Percentiles rank a stretch among this genome's conserved stretches.
Conservation (phyloP, 2,797 vertebrate species). For the Premnoplex brunnescens region DNA sequence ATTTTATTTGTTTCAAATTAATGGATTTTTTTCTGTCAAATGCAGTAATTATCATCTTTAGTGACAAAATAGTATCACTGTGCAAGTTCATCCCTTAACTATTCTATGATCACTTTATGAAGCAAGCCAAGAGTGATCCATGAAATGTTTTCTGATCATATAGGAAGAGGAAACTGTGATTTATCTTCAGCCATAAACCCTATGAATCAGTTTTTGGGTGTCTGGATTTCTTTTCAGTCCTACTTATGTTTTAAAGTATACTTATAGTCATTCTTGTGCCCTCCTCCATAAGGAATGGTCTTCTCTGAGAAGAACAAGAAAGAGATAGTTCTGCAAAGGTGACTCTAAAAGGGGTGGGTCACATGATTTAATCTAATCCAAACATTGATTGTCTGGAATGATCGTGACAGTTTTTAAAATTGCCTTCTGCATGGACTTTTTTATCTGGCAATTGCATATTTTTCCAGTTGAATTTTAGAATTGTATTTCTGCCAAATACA, state of each 20-base stretch:
- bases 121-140: not conserved
- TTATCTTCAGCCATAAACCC: not conserved
- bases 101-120: not conserved
- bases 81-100: not conserved
- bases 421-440: not conserved
- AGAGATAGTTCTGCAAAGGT: not conserved
- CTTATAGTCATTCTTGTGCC: not conserved
- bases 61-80: not conserved
- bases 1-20: not conserved
- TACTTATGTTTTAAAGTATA: not conserved
- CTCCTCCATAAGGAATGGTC: not conserved
- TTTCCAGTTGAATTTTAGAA: not conserved
- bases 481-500: not conserved
- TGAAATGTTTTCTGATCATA: not conserved
- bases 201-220: not conserved
- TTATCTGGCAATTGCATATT: not conserved
- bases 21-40: not conserved
- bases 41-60: not conserved
- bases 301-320: not conserved
- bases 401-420: not conserved
- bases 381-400: not conserved
- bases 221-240: not conserved
- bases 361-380: not conserved
- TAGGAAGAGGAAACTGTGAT: not conserved
- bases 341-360: not conserved